Conservation (phyloP, 2,113 vertebrate species). For the Corythornis vintsioides region DNA sequence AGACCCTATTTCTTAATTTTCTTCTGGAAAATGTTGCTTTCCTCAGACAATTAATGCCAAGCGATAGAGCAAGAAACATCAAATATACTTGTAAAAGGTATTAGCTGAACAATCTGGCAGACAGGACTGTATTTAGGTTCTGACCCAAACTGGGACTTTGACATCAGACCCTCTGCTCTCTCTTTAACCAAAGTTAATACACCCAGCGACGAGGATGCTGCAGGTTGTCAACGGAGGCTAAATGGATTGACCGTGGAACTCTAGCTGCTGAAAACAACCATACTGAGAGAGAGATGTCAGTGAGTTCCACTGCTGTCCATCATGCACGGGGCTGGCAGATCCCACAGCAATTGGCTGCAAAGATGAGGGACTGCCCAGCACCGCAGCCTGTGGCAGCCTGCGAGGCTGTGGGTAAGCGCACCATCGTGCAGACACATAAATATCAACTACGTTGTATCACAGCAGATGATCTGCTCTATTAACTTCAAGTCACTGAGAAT, state of each 20-base stretch:
- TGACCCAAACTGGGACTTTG: not conserved
- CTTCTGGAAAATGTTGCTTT: not conserved
- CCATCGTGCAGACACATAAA: not conserved
- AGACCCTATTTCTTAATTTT: not conserved
- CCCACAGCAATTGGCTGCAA: not conserved
- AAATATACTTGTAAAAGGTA: not conserved
- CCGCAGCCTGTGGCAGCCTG: not conserved
- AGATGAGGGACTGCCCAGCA: not conserved
- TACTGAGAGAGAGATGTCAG: not conserved
- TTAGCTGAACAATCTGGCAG: not conserved
- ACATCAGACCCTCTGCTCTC: not conserved
- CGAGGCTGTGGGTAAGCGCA: not conserved
- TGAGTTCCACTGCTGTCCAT: not conserved
- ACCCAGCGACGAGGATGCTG: not conserved
- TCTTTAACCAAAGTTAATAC: not conserved
- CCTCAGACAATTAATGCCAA: not conserved
- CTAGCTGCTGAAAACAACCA: not conserved
- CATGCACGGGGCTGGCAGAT: not conserved
- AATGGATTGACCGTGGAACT: not conserved
- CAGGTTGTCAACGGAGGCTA: not conserved
- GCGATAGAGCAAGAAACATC: not conserved
- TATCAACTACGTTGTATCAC: not conserved
- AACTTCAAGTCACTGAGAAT: slow-evolving; percentile 34
- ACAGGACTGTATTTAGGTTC: not conserved
- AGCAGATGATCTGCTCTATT: slow-evolving; percentile 39